These are phyloP conservation scores for Petrophora chlorosata DNA, from an alignment of 2,888 invertebrate species.

Conservation along the genomic window DNA sequence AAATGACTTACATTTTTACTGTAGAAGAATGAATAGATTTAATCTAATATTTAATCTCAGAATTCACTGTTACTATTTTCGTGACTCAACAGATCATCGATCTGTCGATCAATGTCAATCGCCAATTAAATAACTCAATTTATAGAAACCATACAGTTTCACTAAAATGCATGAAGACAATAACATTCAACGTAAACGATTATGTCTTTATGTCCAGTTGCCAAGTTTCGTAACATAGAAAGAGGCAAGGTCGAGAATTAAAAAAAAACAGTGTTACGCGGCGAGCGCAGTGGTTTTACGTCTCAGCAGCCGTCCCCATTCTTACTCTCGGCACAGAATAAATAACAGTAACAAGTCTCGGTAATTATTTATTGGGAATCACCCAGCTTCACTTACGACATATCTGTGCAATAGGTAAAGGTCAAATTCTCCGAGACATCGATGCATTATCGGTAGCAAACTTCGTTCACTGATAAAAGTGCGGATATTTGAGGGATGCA, in stretches of 20 bases:
- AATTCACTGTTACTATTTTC: too few relatives aligned
- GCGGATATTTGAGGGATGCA: too few relatives aligned
- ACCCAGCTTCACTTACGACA: constrained; percentile 36
- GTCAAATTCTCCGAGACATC: constrained; percentile 33
- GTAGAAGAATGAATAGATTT: too few relatives aligned
- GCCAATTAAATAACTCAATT: not conserved
- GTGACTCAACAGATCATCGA: not conserved
- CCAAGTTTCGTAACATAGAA: constrained; percentile 36
- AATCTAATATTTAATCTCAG: too few relatives aligned
- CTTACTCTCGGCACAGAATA: too few relatives aligned
- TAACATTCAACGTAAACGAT: constrained; percentile 9
- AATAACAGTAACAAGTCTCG: too few relatives aligned
- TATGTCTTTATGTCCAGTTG: constrained; percentile 8
- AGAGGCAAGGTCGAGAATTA: constrained; percentile 50
- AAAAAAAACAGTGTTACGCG: constrained; percentile 31
- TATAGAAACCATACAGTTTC: not conserved
- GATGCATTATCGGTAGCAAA: constrained; percentile 9
- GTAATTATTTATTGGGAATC: constrained; percentile 44
- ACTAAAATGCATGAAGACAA: constrained; percentile 7
- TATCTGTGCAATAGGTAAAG: constrained; percentile 43
- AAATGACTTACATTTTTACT: too few relatives aligned
- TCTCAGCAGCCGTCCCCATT: not conserved
- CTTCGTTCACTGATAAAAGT: constrained; percentile 1
- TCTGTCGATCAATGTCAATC: not conserved
- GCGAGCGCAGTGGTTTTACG: constrained; percentile 7